A percentile compares a stretch with the other conserved stretches of the same genome.
Conservation (phyloP, 2,888 invertebrate species). For the Psylliodes chrysocephalus region DNA sequence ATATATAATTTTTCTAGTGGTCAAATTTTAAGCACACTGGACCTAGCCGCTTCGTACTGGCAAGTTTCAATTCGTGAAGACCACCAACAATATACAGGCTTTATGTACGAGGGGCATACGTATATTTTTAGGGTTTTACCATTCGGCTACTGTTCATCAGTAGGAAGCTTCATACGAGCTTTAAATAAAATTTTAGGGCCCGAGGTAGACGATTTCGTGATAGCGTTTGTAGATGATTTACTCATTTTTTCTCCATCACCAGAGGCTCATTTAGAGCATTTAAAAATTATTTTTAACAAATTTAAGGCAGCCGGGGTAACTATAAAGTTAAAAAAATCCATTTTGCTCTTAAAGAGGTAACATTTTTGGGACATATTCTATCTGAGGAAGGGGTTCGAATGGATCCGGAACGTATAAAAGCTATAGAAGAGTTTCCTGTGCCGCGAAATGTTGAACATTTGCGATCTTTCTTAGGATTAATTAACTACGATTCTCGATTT, state of each 20-base stretch:
- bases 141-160: background rate
- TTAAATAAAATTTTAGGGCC: background rate
- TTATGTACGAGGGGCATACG: constrained; percentile 30
- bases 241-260: background rate
- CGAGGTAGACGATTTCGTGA: background rate
- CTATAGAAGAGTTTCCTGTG: constrained; percentile 23
- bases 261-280: background rate
- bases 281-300: too few species aligned
- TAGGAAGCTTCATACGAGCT: background rate
- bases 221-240: background rate
- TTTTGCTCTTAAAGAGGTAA: constrained; percentile 29
- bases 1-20: constrained; percentile 22
- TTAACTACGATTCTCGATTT: constrained; percentile 21
- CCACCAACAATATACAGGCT: too few species aligned
- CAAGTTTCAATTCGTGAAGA: constrained; percentile 37
- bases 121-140: constrained; percentile 25
- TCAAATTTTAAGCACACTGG: constrained; percentile 26
- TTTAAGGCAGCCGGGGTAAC: background rate
- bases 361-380: constrained; percentile 30
- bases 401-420: constrained; percentile 15
- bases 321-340: constrained; percentile 37
- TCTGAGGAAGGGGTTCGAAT: constrained; percentile 12
- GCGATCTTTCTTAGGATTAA: too few species aligned
- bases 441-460: constrained; percentile 13
- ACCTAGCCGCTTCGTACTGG: constrained; percentile 35